Evolutionary conservation across 2,113 vertebrate species (phyloP).

Genomic region (Oxygymnocypris stewartii): DNA sequence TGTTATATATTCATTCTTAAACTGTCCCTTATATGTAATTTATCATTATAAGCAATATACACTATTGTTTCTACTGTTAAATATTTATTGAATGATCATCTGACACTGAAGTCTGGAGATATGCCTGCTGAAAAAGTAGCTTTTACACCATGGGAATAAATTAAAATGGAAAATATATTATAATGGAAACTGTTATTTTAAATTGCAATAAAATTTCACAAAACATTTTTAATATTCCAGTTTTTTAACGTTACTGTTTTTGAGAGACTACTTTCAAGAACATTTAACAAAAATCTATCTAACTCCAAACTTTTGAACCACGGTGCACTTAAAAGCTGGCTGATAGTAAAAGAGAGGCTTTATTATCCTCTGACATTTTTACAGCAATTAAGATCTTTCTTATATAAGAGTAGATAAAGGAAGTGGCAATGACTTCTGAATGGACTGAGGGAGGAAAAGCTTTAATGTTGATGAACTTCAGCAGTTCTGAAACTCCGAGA

Average conservation of each 20-base stretch:
- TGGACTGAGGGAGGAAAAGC: background rate
- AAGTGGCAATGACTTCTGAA: background rate
- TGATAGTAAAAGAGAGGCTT: background rate
- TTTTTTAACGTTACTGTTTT: background rate
- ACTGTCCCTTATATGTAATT: background rate
- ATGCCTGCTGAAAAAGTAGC: background rate
- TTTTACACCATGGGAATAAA: background rate
- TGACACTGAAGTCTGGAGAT: background rate
- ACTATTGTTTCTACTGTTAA: background rate
- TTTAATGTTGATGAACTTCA: background rate
- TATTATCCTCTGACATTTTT: slow-evolving; percentile 10
- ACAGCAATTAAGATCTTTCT: background rate
- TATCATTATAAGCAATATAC: background rate
- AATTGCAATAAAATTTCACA: background rate
- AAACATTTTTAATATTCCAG: too few relatives aligned
- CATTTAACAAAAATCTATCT: background rate
- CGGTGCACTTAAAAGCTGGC: background rate
- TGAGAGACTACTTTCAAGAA: background rate
- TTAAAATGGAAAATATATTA: background rate
- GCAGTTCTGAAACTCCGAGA: background rate
- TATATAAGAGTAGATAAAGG: background rate
- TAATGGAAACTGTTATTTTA: background rate
- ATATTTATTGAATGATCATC: background rate
- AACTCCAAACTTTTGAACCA: background rate
- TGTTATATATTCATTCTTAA: background rate